Evolutionary conservation across 1,140 invertebrate species (phyloP).

Genomic region (Zaprionus davidi): DNA sequence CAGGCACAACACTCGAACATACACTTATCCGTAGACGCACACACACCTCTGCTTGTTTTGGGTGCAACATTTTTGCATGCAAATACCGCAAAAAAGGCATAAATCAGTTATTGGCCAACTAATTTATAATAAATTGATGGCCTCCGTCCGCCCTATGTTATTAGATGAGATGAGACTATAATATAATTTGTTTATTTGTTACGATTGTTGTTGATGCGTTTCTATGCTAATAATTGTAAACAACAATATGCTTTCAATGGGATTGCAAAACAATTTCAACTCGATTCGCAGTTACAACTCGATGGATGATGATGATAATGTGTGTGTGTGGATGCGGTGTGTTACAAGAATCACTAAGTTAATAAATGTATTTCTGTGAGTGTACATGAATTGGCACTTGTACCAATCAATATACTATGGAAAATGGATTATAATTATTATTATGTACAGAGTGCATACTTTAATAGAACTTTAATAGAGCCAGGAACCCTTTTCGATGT

Average conservation of each 20-base stretch:
- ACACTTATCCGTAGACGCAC: conserved; percentile 12
- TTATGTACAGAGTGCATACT: neutral
- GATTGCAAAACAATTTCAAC: conserved; percentile 28
- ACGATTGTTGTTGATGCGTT: conserved; percentile 36
- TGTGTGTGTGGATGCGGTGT: neutral
- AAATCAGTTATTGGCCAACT: conserved; percentile 49
- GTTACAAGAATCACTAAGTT: neutral
- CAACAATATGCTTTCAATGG: conserved; percentile 47
- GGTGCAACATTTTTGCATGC: conserved; percentile 58
- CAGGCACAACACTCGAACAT: conserved; percentile 51
- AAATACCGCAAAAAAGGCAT: conserved; percentile 60
- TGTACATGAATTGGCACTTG: conserved; percentile 1
- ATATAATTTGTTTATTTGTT: conserved; percentile 71
- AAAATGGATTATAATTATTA: conserved; percentile 1
- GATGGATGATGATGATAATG: neutral
- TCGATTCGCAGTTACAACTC: conserved; percentile 22
- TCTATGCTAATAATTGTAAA: conserved; percentile 45
- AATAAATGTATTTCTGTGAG: conserved; percentile 1
- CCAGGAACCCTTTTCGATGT: too few relatives aligned
- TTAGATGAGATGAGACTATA: conserved; percentile 54
- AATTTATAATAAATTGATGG: conserved; percentile 75
- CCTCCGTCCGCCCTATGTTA: conserved; percentile 44
- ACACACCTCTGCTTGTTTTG: conserved; percentile 34
- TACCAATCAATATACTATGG: neutral
- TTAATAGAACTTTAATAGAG: too few relatives aligned